Base-by-base conservation (phyloP, 2,888 invertebrate species). In the Neocrepidodera transversa region DNA sequence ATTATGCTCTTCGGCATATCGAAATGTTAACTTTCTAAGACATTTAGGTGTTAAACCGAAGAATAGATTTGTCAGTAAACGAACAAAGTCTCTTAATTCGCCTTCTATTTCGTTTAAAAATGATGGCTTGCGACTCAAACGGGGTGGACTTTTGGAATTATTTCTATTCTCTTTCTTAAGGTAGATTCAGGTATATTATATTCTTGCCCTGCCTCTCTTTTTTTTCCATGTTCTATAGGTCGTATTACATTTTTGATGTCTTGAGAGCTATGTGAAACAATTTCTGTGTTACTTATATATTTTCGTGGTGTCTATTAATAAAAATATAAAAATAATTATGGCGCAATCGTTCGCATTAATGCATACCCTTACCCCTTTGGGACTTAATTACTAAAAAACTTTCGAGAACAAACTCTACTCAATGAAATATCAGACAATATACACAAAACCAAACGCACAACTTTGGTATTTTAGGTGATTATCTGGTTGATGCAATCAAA, bases 1-100 rank as follows among this genome's bases (percentile, higher is more conserved):
- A 23, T 23, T 23, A 23, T 23, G 26, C 26, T 60, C 16, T 51
- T 61, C 45, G 28, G 61, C 63, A 58, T 63, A 64, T 48, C 20
- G 49, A 58, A n/a, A n/a, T n/a, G n/a, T n/a, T n/a, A n/a, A n/a
- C n/a, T n/a, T n/a, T n/a, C n/a, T n/a, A n/a, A n/a, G 26, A 11
- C 23, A 40, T 38, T 14, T 23, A 7, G 26, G 26, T 23, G 26
- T 60, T 32, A 32, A 63, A 45, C 26, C 26, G 26, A 6, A 23
- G 26, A 23, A 23, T 23, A 23, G 7, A 6, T 23, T 23, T 23
- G 26, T 6, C 30, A 65, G 56, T 23, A 18, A 40, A 11, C 58
- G 23, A 26, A 63, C 32, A 20, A 32, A n/a, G n/a, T n/a, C n/a
- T n/a, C n/a, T n/a, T n/a, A n/a, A n/a, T n/a, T n/a, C n/a, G n/a